These are phyloP conservation scores for Rhinichthys osculus DNA, from an alignment of 2,797 vertebrate genomes.

Conservation along the genomic window DNA sequence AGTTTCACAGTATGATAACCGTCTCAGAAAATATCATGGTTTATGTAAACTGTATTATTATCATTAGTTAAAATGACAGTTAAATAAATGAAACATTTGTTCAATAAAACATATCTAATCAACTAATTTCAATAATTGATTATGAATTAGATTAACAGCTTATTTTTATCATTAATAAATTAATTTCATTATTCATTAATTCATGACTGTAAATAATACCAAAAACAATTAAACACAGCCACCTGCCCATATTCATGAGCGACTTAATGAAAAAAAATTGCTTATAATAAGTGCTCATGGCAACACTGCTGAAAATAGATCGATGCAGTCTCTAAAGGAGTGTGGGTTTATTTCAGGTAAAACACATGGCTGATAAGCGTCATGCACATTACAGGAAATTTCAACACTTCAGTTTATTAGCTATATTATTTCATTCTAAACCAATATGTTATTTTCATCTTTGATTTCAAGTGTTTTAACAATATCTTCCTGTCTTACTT, in stretches of 20 bases:
- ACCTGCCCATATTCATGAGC: background rate
- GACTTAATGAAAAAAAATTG: background rate
- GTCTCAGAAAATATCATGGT: too few species aligned
- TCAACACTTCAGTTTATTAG: constrained; percentile 19
- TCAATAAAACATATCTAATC: too few species aligned
- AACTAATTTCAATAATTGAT: too few species aligned
- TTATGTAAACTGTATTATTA: too few species aligned
- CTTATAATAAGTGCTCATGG: constrained; percentile 13
- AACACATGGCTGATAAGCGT: constrained; percentile 16
- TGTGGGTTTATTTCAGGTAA: constrained; percentile 13
- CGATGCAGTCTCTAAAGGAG: background rate
- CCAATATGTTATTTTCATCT: constrained; percentile 16
- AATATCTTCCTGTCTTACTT: constrained; percentile 4
- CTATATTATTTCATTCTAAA: background rate
- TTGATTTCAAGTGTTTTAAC: constrained; percentile 25
- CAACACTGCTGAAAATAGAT: constrained; percentile 33
- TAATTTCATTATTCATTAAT: too few species aligned
- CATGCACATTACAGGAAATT: background rate
- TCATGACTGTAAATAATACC: background rate
- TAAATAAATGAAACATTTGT: too few species aligned
- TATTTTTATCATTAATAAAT: too few species aligned
- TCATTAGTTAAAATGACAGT: too few species aligned
- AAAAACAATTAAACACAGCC: background rate
- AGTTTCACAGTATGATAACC: too few species aligned
- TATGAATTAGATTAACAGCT: too few species aligned